Conservation (phyloP, 2,888 invertebrate species). For the Heliconius hortense region DNA sequence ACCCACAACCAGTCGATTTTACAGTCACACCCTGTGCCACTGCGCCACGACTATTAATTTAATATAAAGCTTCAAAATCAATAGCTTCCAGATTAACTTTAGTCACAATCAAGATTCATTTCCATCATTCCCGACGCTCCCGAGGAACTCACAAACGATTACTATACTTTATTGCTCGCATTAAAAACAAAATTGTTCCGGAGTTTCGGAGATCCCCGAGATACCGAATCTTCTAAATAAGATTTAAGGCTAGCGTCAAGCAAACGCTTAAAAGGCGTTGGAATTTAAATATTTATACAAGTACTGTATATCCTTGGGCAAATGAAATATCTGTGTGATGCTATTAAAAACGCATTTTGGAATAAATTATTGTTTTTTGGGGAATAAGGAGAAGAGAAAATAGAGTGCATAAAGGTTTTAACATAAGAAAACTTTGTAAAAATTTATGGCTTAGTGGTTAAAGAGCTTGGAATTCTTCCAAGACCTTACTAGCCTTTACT, state of each 20-base stretch:
- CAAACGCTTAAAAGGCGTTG: constrained; percentile 19
- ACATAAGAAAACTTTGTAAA: too few species aligned
- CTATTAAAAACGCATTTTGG: not conserved
- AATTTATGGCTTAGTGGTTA: too few species aligned
- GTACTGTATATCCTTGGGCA: not conserved
- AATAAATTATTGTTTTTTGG: not conserved
- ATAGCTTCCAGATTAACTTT: constrained; percentile 25
- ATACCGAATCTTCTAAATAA: constrained; percentile 19
- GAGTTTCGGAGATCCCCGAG: constrained; percentile 11
- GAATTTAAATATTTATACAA: constrained; percentile 19
- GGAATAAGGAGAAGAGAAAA: not conserved
- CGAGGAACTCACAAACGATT: constrained; percentile 31
- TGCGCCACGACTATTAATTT: not conserved
- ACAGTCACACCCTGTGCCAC: too few species aligned
- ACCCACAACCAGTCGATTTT: too few species aligned
- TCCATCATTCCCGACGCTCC: constrained; percentile 27
- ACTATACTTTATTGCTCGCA: constrained; percentile 36
- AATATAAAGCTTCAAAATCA: constrained; percentile 18
- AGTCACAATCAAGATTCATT: constrained; percentile 23
- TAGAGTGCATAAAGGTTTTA: too few species aligned
- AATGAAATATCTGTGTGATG: not conserved
- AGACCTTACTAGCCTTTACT: too few species aligned
- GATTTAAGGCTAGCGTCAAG: constrained; percentile 14
- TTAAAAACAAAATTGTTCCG: constrained; percentile 39
- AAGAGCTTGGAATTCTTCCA: too few species aligned